Evolutionary conservation across 1,140 invertebrate genomes (phyloP).

Genomic region (Danaus plexippus): DNA sequence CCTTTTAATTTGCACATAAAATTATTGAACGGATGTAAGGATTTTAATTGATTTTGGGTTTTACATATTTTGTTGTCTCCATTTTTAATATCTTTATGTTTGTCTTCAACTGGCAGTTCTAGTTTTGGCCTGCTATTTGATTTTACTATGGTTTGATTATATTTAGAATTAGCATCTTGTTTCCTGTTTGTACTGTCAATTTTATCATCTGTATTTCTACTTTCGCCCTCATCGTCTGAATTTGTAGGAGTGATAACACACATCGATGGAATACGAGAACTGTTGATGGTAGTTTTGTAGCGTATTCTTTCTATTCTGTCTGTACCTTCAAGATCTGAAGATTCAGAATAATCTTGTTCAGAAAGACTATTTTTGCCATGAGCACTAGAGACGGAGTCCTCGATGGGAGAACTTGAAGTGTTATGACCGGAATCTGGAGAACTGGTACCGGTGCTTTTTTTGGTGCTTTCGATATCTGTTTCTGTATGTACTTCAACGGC

Average conservation of each 20-base stretch:
- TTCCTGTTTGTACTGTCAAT: slow-evolving; percentile 20
- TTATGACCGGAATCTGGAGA: slow-evolving; percentile 86
- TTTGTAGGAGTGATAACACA: slow-evolving; percentile 91
- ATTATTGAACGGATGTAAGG: slow-evolving; percentile 73
- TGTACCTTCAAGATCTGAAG: slow-evolving; percentile 86
- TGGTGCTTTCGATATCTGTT: slow-evolving; percentile 67
- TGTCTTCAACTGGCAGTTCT: slow-evolving; percentile 59
- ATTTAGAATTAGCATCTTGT: slow-evolving; percentile 24
- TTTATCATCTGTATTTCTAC: slow-evolving; percentile 47
- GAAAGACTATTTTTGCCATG: slow-evolving; percentile 79
- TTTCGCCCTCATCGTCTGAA: slow-evolving; percentile 85
- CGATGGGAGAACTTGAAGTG: slow-evolving; percentile 84
- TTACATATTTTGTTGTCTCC: slow-evolving; percentile 46
- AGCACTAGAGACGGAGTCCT: slow-evolving; percentile 79
- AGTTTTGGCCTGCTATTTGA: slow-evolving; percentile 56
- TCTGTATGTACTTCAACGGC: slow-evolving; percentile 75
- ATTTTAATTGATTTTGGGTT: slow-evolving; percentile 56
- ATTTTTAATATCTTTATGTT: slow-evolving; percentile 38
- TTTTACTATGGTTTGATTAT: slow-evolving; percentile 26
- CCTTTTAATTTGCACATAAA: slow-evolving; percentile 77
- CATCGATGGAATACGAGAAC: slow-evolving; percentile 91
- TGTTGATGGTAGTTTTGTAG: slow-evolving; percentile 89
- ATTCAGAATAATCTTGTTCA: slow-evolving; percentile 84
- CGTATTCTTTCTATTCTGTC: slow-evolving; percentile 88
- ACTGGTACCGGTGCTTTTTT: slow-evolving; percentile 74